Conservation (phyloP, 1,140 invertebrate species). For the Mycetomoellerius zeteki region DNA sequence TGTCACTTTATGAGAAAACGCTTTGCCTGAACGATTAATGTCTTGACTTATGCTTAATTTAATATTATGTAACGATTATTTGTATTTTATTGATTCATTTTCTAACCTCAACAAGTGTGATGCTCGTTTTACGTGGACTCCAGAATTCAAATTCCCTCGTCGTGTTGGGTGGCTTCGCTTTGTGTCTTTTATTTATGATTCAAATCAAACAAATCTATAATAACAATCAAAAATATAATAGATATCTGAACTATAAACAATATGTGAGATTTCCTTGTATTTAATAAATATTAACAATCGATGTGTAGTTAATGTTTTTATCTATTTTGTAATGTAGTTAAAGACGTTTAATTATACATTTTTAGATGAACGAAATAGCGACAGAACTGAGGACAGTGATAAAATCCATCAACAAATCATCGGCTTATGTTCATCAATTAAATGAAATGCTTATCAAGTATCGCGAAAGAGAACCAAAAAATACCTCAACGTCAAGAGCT, state of each 20-base stretch:
- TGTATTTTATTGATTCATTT: neutral
- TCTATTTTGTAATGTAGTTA: conserved; percentile 14
- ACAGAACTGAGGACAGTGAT: conserved; percentile 86
- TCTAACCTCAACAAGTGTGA: conserved; percentile 76
- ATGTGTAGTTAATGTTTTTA: neutral
- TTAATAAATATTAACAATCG: conserved; percentile 38
- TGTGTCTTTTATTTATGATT: conserved; percentile 85
- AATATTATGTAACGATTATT: conserved; percentile 19
- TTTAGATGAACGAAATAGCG: conserved; percentile 87
- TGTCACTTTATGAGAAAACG: neutral
- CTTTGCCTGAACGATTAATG: neutral
- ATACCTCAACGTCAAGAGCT: conserved; percentile 73
- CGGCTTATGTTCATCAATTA: conserved; percentile 81
- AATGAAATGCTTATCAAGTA: conserved; percentile 82
- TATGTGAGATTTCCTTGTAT: conserved; percentile 83
- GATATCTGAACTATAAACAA: conserved; percentile 85
- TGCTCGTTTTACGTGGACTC: conserved; percentile 82
- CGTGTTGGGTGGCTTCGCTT: conserved; percentile 79
- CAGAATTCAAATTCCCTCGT: conserved; percentile 83
- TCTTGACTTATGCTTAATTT: neutral
- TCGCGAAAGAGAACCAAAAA: conserved; percentile 80
- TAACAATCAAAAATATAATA: conserved; percentile 85
- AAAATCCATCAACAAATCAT: conserved; percentile 85
- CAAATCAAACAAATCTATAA: conserved; percentile 86
- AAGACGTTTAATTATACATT: conserved; percentile 54